These are phyloP conservation scores for Candoia aspera DNA, from an alignment of 2,113 vertebrate genomes.

Conservation along the genomic window DNA sequence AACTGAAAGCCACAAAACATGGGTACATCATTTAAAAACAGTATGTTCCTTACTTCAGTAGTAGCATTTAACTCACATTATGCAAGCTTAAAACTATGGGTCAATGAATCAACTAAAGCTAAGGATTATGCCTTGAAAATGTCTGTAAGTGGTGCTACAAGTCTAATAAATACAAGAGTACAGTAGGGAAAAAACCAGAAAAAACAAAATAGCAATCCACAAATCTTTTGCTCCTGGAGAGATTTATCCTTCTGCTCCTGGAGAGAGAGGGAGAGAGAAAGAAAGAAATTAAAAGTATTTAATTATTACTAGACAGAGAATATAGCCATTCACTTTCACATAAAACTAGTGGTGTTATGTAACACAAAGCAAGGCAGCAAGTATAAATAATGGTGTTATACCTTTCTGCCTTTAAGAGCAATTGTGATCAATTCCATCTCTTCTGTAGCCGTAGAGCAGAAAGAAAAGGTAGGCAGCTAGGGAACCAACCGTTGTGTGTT, in stretches of 20 bases:
- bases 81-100: neutral
- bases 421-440: neutral
- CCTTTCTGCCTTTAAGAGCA: neutral
- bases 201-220: neutral
- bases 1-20: neutral
- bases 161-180: neutral
- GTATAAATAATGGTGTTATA: neutral
- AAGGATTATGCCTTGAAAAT: neutral
- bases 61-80: neutral
- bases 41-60: neutral
- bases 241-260: neutral
- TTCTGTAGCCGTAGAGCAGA: slow-evolving; percentile 12
- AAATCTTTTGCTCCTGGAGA: neutral
- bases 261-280: neutral
- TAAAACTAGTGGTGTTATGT: neutral
- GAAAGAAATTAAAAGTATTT: neutral
- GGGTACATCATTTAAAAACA: neutral
- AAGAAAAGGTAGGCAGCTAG: slow-evolving; percentile 18
- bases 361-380: neutral
- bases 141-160: neutral
- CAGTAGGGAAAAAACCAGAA: neutral
- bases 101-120: neutral
- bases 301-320: fast-evolving
- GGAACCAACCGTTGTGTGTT: slow-evolving; percentile 29
- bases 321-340: neutral